Conservation (phyloP, 2,113 vertebrate genomes). For the Sphyrna mokarran region DNA sequence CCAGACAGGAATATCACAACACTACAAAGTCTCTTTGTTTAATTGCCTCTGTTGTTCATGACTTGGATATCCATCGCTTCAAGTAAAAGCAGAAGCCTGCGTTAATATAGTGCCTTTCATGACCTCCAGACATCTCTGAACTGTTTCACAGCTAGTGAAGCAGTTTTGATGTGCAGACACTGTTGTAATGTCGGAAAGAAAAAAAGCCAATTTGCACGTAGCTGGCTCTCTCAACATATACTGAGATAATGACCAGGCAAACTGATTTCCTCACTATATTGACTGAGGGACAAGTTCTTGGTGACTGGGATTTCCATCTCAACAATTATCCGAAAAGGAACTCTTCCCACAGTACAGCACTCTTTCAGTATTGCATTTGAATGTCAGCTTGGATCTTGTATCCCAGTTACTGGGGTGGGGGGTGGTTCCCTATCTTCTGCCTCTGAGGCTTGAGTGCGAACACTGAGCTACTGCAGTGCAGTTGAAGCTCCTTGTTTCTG, state of each 20-base stretch:
- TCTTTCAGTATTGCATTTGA: background rate
- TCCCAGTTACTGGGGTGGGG: no score
- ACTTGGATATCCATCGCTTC: background rate
- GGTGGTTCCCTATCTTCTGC: no score
- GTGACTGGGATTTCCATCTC: background rate
- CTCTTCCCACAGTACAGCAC: background rate
- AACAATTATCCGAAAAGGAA: background rate
- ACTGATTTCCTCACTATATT: background rate
- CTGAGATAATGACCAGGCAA: background rate
- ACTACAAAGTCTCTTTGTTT: background rate
- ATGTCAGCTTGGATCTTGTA: background rate
- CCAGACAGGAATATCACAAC: background rate
- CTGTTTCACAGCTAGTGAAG: background rate
- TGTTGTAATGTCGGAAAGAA: background rate
- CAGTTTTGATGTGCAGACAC: background rate
- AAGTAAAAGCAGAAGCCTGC: background rate
- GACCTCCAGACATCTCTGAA: background rate
- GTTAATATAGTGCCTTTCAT: background rate
- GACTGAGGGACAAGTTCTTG: no score
- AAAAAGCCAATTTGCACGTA: background rate
- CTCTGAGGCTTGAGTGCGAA: no score
- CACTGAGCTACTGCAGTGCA: background rate
- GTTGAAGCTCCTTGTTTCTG: background rate
- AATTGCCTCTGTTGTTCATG: background rate
- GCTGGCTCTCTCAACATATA: background rate